Conservation (phyloP, 2,888 invertebrate species). For the Calliphora vomitoria region DNA sequence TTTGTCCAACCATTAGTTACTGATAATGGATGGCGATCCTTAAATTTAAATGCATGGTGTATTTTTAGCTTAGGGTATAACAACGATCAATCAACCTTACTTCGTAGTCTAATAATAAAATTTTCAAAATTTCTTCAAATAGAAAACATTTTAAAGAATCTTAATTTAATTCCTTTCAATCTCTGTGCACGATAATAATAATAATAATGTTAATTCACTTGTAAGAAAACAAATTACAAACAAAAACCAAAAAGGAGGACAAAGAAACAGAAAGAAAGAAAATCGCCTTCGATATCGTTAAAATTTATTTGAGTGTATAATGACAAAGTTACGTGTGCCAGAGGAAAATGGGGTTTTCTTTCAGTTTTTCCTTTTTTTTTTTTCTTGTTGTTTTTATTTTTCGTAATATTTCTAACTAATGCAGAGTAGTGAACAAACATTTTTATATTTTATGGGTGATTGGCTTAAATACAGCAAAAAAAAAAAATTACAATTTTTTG, state of each 20-base stretch:
- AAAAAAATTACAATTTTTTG: neutral
- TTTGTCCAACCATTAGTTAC: too few relatives aligned
- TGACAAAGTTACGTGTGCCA: constrained; percentile 62
- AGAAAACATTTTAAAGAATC: neutral
- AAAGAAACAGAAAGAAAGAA: neutral
- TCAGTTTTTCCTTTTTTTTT: neutral
- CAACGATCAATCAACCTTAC: too few relatives aligned
- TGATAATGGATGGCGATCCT: too few relatives aligned
- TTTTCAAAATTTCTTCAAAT: too few relatives aligned
- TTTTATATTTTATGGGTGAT: constrained; percentile 52
- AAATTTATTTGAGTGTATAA: constrained; percentile 56
- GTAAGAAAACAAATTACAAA: constrained; percentile 22
- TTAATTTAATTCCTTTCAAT: constrained; percentile 11
- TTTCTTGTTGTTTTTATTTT: neutral
- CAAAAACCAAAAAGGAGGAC: neutral
- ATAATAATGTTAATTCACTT: constrained; percentile 19
- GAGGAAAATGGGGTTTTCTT: constrained; percentile 25
- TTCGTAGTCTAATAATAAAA: too few relatives aligned
- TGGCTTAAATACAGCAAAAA: constrained; percentile 31
- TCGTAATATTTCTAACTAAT: constrained; percentile 33
- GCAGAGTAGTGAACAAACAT: constrained; percentile 30
- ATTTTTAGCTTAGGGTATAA: too few relatives aligned
- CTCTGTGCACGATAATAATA: constrained; percentile 7
- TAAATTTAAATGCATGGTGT: too few relatives aligned
- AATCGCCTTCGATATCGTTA: constrained; percentile 23